phyloP scores from a whole-genome alignment of 2,113 vertebrate genomes.

The Eptatretus burgeri region DNA sequence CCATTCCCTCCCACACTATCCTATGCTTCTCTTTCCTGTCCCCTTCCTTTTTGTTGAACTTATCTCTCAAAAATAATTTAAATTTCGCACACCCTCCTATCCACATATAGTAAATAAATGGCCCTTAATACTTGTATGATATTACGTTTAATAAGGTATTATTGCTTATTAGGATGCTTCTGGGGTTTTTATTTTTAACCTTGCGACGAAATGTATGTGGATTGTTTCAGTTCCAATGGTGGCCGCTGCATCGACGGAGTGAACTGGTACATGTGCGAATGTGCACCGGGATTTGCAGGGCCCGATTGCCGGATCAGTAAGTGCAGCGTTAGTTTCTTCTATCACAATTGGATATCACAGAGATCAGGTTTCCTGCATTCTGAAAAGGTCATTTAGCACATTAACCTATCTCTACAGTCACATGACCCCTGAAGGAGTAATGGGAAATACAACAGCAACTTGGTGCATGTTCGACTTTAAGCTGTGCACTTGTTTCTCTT shows the following conservation, averaged over 20 bases:
- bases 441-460: too few relatives aligned
- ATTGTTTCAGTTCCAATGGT: constrained; percentile 45
- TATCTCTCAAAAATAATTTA: background rate
- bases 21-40: too few relatives aligned
- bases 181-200: background rate
- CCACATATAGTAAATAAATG: constrained; percentile 16
- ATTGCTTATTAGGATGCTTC: background rate
- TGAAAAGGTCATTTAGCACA: too few relatives aligned
- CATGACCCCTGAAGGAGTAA: too few relatives aligned
- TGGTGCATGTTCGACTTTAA: too few relatives aligned
- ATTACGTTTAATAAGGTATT: constrained; percentile 6
- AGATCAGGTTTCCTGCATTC: too few relatives aligned
- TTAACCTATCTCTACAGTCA: too few relatives aligned
- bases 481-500: background rate
- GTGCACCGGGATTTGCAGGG: constrained; percentile 56
- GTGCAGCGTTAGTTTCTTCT: constrained; percentile 12
- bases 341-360: too few relatives aligned
- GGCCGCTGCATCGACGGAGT: constrained; percentile 61
- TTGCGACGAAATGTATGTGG: constrained; percentile 2
- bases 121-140: constrained; percentile 3
- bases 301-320: constrained; percentile 93
- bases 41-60: background rate
- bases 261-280: constrained; percentile 89
- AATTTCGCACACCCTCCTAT: background rate
- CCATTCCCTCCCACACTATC: too few relatives aligned